Evolutionary conservation across 2,888 invertebrate genomes (phyloP).

Genomic region (Rotaria sp.): DNA sequence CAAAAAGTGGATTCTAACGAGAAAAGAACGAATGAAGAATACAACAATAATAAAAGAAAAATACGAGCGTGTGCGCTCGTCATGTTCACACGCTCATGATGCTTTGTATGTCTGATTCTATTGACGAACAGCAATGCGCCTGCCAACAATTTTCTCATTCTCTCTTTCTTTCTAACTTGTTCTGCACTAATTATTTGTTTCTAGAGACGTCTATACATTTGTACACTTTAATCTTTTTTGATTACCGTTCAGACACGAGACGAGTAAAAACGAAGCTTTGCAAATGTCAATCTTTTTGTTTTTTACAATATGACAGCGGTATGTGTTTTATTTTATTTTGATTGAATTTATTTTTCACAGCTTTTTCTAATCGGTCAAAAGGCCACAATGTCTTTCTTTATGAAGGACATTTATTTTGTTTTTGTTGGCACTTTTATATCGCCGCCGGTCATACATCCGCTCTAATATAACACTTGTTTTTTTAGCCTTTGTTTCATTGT

Average conservation of each 20-base stretch:
- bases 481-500: neutral
- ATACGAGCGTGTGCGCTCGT: neutral
- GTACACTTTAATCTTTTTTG: neutral
- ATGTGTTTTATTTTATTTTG: neutral
- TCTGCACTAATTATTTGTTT: neutral
- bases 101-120: neutral
- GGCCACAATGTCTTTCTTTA: neutral
- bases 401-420: neutral
- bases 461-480: neutral
- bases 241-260: neutral
- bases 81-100: neutral
- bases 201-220: neutral
- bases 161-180: neutral
- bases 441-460: neutral
- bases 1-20: neutral
- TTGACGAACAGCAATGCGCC: neutral
- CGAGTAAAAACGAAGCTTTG: neutral
- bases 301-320: neutral
- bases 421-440: neutral
- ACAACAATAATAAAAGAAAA: neutral
- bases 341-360: neutral
- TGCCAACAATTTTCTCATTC: neutral
- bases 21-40: constrained; percentile 9
- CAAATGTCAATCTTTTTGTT: neutral
- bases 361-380: constrained; percentile 4